Percentiles rank a stretch among this genome's conserved stretches.
phyloP scores from a whole-genome alignment of 2,888 invertebrate genomes.

The Temnothorax ravouxi region DNA sequence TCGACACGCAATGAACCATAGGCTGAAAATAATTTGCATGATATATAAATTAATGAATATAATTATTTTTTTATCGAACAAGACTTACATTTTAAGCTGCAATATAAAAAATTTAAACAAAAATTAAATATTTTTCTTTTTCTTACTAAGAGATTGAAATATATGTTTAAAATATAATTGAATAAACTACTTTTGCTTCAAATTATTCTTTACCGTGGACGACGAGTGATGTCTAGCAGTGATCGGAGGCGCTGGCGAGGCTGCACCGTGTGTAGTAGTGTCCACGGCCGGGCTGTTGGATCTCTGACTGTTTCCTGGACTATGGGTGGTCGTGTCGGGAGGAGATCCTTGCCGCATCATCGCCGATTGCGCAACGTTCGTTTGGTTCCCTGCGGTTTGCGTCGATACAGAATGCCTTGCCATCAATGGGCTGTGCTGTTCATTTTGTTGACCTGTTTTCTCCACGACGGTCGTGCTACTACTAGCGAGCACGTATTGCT shows the following conservation, averaged over 20 bases:
- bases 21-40: conserved; percentile 87
- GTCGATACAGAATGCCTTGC: conserved; percentile 92
- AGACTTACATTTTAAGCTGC: background rate
- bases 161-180: background rate
- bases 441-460: conserved; percentile 78
- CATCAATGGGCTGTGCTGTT: conserved; percentile 83
- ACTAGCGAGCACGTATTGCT: conserved; percentile 80
- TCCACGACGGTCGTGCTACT: conserved; percentile 79
- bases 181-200: background rate
- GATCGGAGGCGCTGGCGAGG: conserved; percentile 84
- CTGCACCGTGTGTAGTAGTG: conserved; percentile 85
- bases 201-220: conserved; percentile 78
- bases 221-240: conserved; percentile 82
- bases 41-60: conserved; percentile 16
- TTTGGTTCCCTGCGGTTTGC: conserved; percentile 88
- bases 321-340: conserved; percentile 95
- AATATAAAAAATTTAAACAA: background rate
- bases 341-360: conserved; percentile 88
- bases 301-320: conserved; percentile 88
- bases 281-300: conserved; percentile 85
- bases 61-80: background rate
- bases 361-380: conserved; percentile 84
- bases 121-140: background rate
- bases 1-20: conserved; percentile 96
- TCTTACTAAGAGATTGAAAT: conserved; percentile 3